phyloP scores from a whole-genome alignment of 2,113 vertebrate genomes.

The Elanus axillaris region DNA sequence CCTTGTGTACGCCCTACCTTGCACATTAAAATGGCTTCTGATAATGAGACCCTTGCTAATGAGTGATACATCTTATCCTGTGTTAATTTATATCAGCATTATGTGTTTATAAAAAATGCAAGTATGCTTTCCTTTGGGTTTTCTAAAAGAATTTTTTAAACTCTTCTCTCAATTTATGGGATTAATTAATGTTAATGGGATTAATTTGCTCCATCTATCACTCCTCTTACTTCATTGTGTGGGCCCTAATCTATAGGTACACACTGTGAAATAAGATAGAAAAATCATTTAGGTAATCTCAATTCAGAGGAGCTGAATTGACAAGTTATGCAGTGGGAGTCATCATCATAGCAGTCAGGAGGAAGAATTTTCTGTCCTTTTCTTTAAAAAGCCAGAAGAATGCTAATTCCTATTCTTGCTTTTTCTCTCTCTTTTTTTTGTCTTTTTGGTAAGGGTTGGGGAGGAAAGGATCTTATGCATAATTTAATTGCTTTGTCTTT shows the following conservation, averaged over 20 bases:
- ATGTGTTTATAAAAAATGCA: conserved; percentile 6
- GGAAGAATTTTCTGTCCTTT: conserved; percentile 15
- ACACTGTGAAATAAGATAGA: neutral
- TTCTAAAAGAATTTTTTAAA: neutral
- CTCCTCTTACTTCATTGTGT: neutral
- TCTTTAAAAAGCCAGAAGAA: conserved; percentile 16
- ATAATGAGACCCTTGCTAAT: neutral
- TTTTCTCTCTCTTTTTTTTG: neutral
- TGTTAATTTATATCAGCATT: neutral
- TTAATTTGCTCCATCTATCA: conserved; percentile 26
- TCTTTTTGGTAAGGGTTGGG: neutral
- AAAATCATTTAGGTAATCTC: neutral
- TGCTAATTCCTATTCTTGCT: neutral
- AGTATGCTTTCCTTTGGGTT: neutral
- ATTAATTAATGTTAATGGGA: conserved; percentile 38
- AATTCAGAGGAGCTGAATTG: neutral
- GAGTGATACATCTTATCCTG: neutral
- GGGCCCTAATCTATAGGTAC: neutral
- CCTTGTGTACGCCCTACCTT: neutral
- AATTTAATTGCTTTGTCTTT: conserved; percentile 73
- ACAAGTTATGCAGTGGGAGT: neutral
- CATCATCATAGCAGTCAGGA: neutral
- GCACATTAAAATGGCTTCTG: neutral
- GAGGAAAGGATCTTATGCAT: conserved; percentile 12
- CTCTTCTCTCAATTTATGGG: neutral